Percentiles rank a stretch among this genome's conserved stretches.
Conservation (phyloP, 1,140 invertebrate species). For the Megathymus violae region DNA sequence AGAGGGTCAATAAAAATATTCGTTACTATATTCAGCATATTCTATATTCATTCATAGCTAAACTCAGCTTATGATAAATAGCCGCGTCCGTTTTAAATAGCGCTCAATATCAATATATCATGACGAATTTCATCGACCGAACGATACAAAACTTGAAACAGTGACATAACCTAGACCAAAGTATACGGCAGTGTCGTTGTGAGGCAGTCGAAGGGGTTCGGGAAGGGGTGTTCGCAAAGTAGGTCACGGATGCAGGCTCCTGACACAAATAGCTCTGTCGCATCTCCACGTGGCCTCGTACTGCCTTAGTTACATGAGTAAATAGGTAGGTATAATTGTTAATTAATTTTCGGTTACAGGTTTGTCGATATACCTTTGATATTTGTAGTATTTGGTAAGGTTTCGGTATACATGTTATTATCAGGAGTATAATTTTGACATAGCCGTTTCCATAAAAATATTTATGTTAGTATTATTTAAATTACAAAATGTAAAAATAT, state of each 20-base stretch:
- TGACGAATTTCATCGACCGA: slow-evolving; percentile 7
- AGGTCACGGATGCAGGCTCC: slow-evolving; percentile 78
- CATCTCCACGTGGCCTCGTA: slow-evolving; percentile 69
- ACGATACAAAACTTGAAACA: slow-evolving; percentile 29
- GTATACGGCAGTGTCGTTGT: slow-evolving; percentile 66
- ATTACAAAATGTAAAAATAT: too few species aligned
- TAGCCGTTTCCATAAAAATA: too few species aligned
- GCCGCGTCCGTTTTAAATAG: background rate
- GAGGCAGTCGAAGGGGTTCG: slow-evolving; percentile 41
- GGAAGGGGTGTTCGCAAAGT: slow-evolving; percentile 69
- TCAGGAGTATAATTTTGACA: too few species aligned
- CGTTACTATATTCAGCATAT: too few species aligned
- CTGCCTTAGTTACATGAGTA: slow-evolving; percentile 41
- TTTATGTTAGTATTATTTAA: too few species aligned
- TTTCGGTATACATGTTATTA: too few species aligned
- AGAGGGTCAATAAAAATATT: too few species aligned
- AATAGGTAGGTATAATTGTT: slow-evolving; percentile 14
- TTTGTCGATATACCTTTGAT: background rate
- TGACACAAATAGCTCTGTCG: slow-evolving; percentile 77
- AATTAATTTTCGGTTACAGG: slow-evolving; percentile 24
- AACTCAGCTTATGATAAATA: too few species aligned
- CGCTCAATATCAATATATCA: background rate
- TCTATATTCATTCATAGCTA: too few species aligned
- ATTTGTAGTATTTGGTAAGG: too few species aligned
- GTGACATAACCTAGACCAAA: slow-evolving; percentile 74